These are phyloP conservation scores for Drosophila mettleri DNA, from an alignment of 2,888 invertebrate species.

Conservation along the genomic window DNA sequence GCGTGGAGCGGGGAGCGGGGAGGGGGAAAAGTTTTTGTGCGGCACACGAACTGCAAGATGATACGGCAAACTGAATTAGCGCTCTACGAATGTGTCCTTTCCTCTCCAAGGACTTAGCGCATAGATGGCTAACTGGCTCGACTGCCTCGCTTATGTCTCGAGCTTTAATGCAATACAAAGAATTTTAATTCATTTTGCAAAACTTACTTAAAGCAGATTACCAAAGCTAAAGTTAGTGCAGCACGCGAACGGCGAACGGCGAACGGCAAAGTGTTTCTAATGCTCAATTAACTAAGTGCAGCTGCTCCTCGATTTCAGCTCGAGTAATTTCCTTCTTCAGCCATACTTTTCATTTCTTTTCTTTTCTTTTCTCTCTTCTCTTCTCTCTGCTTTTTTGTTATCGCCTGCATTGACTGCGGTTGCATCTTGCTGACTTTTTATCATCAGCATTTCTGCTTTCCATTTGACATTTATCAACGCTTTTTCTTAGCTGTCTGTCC, in stretches of 20 bases:
- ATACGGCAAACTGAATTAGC: conserved; percentile 72
- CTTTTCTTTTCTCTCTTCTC: too few species aligned
- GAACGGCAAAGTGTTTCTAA: conserved; percentile 58
- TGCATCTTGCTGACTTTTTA: conserved; percentile 2
- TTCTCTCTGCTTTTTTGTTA: too few species aligned
- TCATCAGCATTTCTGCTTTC: conserved; percentile 7
- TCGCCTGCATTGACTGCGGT: neutral
- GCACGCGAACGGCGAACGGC: conserved; percentile 25
- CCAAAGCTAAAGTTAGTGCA: conserved; percentile 54
- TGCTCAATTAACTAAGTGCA: conserved; percentile 65
- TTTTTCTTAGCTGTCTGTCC: conserved; percentile 4
- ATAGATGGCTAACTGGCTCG: conserved; percentile 25
- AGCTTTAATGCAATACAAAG: conserved; percentile 54
- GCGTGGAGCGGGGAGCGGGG: too few species aligned
- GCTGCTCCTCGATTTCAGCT: conserved; percentile 32
- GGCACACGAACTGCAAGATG: conserved; percentile 49
- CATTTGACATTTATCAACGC: conserved; percentile 24
- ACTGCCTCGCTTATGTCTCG: conserved; percentile 14
- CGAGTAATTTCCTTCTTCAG: neutral
- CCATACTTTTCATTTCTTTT: neutral
- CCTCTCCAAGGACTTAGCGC: neutral
- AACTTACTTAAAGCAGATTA: conserved; percentile 55
- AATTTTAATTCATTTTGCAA: conserved; percentile 62
- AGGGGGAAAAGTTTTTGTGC: conserved; percentile 47
- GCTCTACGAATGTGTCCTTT: conserved; percentile 49